phyloP scores from a whole-genome alignment of 2,113 vertebrate genomes.

The Rhinoptilus africanus region DNA sequence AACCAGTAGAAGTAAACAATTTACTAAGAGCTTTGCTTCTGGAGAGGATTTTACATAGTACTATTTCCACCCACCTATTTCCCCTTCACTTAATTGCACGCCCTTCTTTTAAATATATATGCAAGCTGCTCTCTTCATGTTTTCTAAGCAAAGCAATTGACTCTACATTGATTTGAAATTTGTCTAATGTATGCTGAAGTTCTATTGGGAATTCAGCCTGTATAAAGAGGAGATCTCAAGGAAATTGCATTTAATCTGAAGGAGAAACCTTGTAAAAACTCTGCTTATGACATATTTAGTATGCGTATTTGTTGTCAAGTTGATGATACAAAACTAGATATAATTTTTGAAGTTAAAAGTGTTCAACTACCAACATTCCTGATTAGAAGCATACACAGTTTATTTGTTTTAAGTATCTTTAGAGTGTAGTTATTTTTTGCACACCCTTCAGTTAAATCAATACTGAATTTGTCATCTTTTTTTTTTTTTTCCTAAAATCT shows the following conservation, averaged over 20 bases:
- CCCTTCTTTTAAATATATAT: background rate
- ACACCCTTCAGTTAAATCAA: background rate
- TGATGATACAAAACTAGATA: background rate
- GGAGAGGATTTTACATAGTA: background rate
- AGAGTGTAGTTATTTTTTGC: background rate
- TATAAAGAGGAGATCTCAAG: background rate
- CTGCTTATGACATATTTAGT: background rate
- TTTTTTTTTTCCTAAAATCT: background rate
- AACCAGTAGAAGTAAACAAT: background rate
- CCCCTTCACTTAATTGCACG: background rate
- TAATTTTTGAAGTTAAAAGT: background rate
- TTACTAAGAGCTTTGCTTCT: background rate
- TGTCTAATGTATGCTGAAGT: background rate
- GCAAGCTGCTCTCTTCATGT: background rate
- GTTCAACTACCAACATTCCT: background rate
- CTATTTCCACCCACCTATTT: background rate
- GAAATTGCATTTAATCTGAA: slow-evolving; percentile 1
- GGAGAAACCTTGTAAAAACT: background rate
- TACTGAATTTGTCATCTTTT: background rate
- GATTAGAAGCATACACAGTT: background rate
- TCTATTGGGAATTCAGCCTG: background rate
- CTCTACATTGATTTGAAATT: slow-evolving; percentile 3
- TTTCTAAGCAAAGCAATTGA: background rate
- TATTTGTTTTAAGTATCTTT: background rate
- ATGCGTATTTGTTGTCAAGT: background rate